Conservation (phyloP, 1,140 invertebrate genomes). For the Trachymyrmex septentrionalis region DNA sequence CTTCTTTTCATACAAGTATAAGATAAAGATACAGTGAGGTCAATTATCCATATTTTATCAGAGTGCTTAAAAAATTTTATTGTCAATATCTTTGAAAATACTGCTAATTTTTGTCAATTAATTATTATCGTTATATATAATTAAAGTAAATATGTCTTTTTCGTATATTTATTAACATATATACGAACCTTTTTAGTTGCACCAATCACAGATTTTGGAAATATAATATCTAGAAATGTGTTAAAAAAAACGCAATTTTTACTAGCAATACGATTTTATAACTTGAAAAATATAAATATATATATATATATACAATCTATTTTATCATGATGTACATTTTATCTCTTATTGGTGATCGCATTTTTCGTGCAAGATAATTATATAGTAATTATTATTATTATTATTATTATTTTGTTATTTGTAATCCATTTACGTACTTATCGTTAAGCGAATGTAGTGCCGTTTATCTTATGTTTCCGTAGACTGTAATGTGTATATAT, state of each 20-base stretch:
- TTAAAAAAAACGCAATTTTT: constrained; percentile 52
- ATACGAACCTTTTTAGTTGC: constrained; percentile 15
- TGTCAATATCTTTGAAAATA: constrained; percentile 1
- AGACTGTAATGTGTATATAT: constrained; percentile 73
- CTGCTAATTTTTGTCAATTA: neutral
- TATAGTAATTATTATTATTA: constrained; percentile 67
- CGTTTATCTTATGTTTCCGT: constrained; percentile 78
- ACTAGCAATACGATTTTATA: constrained; percentile 64
- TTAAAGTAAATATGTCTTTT: constrained; percentile 3
- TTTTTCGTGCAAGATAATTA: constrained; percentile 52
- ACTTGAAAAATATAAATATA: constrained; percentile 48
- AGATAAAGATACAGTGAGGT: neutral
- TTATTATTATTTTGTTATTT: constrained; percentile 56
- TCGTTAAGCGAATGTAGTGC: constrained; percentile 70
- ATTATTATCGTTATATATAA: constrained; percentile 16
- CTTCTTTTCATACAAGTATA: neutral
- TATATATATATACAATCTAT: constrained; percentile 56
- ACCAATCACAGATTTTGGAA: constrained; percentile 24
- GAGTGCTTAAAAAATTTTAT: neutral
- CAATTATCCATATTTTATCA: constrained; percentile 21
- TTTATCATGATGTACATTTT: constrained; percentile 70
- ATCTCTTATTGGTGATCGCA: constrained; percentile 65
- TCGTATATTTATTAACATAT: neutral
- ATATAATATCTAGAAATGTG: constrained; percentile 53
- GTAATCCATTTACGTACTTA: constrained; percentile 70